These are phyloP conservation scores for Nasonia oneida DNA, from an alignment of 2,888 invertebrate genomes.

Conservation along the genomic window DNA sequence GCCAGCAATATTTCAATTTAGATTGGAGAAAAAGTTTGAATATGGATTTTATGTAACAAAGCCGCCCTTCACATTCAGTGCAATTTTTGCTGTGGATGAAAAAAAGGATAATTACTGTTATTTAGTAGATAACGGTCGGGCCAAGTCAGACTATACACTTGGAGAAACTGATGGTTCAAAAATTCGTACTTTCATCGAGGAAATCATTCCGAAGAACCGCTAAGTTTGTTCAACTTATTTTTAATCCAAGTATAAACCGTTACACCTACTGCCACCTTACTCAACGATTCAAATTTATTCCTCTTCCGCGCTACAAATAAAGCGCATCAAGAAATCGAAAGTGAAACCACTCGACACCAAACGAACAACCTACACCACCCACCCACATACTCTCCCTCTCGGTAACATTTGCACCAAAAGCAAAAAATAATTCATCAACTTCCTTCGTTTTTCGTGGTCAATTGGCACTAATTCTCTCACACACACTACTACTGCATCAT, in stretches of 20 bases:
- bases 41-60: background rate
- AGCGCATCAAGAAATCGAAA: background rate
- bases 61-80: no score
- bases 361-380: background rate
- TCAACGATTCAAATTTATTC: background rate
- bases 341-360: background rate
- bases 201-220: background rate
- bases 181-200: background rate
- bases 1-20: background rate
- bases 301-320: background rate
- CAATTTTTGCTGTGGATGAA: no score
- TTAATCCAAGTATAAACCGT: background rate
- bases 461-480: conserved; percentile 30
- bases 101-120: no score
- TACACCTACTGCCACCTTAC: background rate
- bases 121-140: background rate
- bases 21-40: background rate
- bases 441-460: conserved; percentile 39
- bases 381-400: background rate
- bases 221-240: background rate
- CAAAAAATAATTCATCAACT: background rate
- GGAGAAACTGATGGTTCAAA: background rate
- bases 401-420: background rate
- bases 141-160: background rate
- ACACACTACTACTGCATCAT: background rate